A percentile compares a stretch with the other conserved stretches of the same genome.
Conservation (phyloP, 2,113 vertebrate genomes). For the Acanthochromis polyacanthus region DNA sequence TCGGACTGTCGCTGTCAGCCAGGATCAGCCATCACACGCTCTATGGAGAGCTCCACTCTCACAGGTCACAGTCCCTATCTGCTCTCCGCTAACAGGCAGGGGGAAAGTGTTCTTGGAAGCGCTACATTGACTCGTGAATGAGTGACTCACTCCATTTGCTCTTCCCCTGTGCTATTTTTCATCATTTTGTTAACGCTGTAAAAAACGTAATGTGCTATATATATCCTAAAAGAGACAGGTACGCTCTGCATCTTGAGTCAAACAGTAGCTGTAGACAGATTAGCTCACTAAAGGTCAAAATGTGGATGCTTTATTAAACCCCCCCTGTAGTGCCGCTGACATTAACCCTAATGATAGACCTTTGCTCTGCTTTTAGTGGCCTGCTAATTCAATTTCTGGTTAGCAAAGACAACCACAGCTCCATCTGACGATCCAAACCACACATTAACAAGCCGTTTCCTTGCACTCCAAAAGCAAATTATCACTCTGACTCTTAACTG, state of each 20-base stretch:
- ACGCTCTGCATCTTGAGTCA: background rate
- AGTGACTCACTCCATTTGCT: conserved; percentile 25
- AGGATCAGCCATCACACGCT: conserved; percentile 47
- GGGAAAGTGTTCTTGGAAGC: conserved; percentile 13
- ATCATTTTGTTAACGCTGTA: conserved; percentile 20
- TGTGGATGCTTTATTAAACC: background rate
- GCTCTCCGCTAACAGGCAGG: conserved; percentile 25
- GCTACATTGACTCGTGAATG: background rate
- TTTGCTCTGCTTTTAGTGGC: conserved; percentile 14
- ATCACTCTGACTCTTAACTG: background rate
- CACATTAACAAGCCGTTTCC: conserved; percentile 5
- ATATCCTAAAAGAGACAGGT: background rate
- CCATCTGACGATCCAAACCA: conserved; percentile 4
- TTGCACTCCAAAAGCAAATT: too few relatives aligned
- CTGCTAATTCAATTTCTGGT: conserved; percentile 1
- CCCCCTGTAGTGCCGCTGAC: background rate
- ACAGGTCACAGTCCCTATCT: conserved; percentile 45
- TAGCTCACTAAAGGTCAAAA: background rate
- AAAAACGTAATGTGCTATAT: background rate
- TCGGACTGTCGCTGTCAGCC: conserved; percentile 45
- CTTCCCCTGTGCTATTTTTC: conserved; percentile 21
- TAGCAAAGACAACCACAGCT: conserved; percentile 6
- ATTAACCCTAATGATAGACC: conserved; percentile 1
- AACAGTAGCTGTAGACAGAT: conserved; percentile 3
- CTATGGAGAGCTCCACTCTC: conserved; percentile 27